Base-by-base conservation (phyloP, 2,113 vertebrate genomes). In the Colistium nudipinnis region DNA sequence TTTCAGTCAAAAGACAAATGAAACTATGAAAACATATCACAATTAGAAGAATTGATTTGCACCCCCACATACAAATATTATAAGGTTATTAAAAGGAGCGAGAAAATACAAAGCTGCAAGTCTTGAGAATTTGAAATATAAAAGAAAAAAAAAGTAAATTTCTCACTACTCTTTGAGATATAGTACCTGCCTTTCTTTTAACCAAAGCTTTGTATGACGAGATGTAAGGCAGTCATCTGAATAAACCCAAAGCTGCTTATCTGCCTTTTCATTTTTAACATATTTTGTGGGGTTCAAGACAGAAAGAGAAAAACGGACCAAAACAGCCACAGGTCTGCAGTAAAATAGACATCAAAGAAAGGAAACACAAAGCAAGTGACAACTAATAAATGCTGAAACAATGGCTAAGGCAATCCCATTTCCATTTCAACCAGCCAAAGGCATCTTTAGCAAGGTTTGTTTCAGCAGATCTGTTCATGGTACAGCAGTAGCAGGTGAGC, bases 341-440 rank as follows among this genome's bases (percentile, higher is more conserved):
- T 54, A 47, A 82, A 82, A 45, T 2, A 14, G 16, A 76, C 57
- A 70, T 82, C 70, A 78, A 83, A 63, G 77, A 45, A 4, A 67
- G 60, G 51, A 4, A 27, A 20, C 45, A 74, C 62, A 78, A 69
- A 52, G 55, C 38, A 44, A 74, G 56, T 48, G 60, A 36, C 30
- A 45, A 30, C 35, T n/a, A 72, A 63, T 51, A 74, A 67, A 54
- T 48, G 35, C 12, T 39, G 19, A 61, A 68, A 80, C 73, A 71
- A 73, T 62, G 64, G 52, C n/a, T 60, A 30, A 16, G 41, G 20
- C 19, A 38, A 61, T 47, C 30, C 3, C n/a, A 27, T 81, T 75
- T 74, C 52, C 56, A 86, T 76, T 60, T 74, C 53, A 78, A 68
- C 82, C 56, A 69, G 22, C 35, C n/a, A 25, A 28, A 66, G 13